A percentile compares a stretch with the other conserved stretches of the same genome.
Evolutionary conservation across 2,797 vertebrate species (phyloP).

Genomic region (Anabacerthia variegaticeps): DNA sequence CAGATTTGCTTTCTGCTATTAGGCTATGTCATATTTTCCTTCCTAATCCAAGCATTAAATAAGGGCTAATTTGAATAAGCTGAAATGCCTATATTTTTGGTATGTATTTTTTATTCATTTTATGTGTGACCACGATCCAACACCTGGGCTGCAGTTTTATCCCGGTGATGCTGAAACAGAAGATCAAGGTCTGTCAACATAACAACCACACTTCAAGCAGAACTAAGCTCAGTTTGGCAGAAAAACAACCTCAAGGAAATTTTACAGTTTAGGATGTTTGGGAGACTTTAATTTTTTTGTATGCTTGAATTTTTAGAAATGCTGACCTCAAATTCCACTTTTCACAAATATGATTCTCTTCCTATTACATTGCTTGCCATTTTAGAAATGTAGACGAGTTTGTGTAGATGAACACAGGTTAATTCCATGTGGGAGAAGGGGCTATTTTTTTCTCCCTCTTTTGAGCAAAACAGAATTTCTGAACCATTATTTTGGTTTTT

Average conservation of each 20-base stretch:
- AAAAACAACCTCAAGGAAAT: background rate
- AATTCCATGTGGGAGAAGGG: background rate
- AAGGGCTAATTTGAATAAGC: background rate
- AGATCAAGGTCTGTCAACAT: background rate
- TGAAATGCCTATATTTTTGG: background rate
- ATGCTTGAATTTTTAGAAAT: background rate
- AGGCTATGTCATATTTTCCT: background rate
- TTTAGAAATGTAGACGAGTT: background rate
- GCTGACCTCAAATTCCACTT: background rate
- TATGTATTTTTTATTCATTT: background rate
- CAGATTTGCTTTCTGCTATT: background rate
- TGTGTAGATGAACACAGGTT: background rate
- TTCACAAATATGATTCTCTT: background rate
- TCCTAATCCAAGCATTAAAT: background rate
- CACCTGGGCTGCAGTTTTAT: background rate
- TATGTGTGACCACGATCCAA: accelerated
- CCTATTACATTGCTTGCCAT: accelerated
- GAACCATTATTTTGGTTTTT: background rate
- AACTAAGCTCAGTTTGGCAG: background rate
- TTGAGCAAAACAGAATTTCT: background rate
- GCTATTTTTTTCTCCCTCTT: background rate
- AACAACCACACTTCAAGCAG: background rate
- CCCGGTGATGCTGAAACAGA: background rate
- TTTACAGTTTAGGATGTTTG: background rate
- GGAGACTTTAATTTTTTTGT: background rate